Evolutionary conservation across 2,797 vertebrate genomes (phyloP).

Genomic region (Eremophila alpestris): DNA sequence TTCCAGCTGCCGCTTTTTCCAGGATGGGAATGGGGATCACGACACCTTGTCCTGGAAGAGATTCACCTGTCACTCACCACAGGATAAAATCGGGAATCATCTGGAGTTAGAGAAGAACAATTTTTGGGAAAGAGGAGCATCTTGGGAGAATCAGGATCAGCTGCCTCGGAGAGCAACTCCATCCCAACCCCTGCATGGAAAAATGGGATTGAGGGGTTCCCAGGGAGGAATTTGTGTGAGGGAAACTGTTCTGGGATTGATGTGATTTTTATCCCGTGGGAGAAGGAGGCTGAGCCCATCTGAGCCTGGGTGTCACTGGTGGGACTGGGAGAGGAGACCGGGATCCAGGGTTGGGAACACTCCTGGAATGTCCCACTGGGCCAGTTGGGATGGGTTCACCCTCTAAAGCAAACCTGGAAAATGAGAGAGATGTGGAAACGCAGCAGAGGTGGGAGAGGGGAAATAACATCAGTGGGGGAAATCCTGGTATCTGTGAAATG

Average conservation of each 20-base stretch:
- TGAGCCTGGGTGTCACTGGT: not conserved
- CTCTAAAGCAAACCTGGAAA: not conserved
- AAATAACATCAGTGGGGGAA: fast-evolving
- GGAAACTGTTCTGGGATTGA: not conserved
- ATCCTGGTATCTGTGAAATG: not conserved
- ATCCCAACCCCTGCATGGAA: fast-evolving
- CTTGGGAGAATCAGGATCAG: not conserved
- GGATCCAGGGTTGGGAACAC: not conserved
- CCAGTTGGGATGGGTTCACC: fast-evolving
- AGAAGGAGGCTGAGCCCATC: not conserved
- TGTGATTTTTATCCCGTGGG: not conserved
- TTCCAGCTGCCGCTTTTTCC: not conserved
- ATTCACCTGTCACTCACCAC: not conserved
- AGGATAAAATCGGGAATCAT: not conserved
- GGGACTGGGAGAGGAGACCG: not conserved
- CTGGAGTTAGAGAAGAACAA: not conserved
- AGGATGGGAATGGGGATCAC: not conserved
- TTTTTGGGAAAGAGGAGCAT: not conserved
- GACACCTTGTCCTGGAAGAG: fast-evolving
- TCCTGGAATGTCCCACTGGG: not conserved
- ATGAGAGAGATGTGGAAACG: not conserved
- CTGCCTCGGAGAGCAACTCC: not conserved
- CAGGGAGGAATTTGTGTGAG: not conserved
- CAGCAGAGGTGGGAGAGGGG: not conserved
- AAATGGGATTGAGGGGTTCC: not conserved